Evolutionary conservation across 2,888 invertebrate species (phyloP).

Genomic region (Metallyticus violacea): DNA sequence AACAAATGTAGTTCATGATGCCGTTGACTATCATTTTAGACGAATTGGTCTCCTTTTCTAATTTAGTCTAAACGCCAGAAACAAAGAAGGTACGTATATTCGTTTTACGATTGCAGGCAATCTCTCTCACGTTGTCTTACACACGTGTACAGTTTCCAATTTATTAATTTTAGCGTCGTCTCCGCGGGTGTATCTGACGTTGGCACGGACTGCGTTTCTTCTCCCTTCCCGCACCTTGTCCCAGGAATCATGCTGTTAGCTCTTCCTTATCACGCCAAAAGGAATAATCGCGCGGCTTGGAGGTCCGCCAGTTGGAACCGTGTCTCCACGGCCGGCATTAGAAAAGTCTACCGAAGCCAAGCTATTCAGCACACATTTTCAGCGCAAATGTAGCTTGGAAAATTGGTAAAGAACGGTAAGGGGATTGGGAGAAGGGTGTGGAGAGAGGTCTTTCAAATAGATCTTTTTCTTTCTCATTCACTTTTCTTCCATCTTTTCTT

Average conservation of each 20-base stretch:
- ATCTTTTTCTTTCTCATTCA: conserved; percentile 18
- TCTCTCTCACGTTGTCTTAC: not conserved
- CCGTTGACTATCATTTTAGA: not conserved
- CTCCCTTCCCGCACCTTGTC: not conserved
- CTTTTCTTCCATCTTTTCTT: not conserved
- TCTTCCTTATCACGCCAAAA: conserved; percentile 9
- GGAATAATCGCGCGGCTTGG: conserved; percentile 18
- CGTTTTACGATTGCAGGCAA: not conserved
- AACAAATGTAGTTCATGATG: too few species aligned
- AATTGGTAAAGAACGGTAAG: conserved; percentile 51
- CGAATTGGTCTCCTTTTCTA: not conserved
- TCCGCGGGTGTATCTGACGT: not conserved
- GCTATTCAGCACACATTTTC: conserved; percentile 38
- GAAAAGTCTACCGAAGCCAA: conserved; percentile 24
- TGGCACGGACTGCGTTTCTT: not conserved
- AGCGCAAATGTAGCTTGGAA: conserved; percentile 51
- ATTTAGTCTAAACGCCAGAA: not conserved
- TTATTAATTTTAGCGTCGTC: not conserved
- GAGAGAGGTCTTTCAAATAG: conserved; percentile 6
- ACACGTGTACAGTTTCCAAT: not conserved
- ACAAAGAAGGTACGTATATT: not conserved
- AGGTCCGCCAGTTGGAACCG: conserved; percentile 26
- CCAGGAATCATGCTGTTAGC: not conserved
- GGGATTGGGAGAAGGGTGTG: conserved; percentile 30
- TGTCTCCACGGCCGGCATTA: conserved; percentile 8